phyloP scores from a whole-genome alignment of 2,113 vertebrate genomes.

The Cairina moschata region DNA sequence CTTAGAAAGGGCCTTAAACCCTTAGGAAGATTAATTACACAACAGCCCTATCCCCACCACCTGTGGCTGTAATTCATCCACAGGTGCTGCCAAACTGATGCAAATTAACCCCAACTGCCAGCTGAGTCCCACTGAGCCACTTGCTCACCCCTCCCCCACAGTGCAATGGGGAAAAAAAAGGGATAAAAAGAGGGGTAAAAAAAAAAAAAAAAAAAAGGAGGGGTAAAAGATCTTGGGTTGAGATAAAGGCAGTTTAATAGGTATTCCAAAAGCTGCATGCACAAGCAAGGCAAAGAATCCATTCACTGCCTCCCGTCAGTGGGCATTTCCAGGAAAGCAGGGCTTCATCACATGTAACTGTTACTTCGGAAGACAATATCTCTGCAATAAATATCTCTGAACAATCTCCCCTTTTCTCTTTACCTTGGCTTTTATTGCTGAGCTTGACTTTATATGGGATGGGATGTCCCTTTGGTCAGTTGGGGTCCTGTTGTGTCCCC shows the following conservation, averaged over 20 bases:
- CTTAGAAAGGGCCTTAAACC: fast-evolving
- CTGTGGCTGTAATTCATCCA: not conserved
- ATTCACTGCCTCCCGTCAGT: not conserved
- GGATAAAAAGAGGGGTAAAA: no score
- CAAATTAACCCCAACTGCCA: not conserved
- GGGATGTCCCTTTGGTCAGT: no score
- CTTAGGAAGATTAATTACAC: not conserved
- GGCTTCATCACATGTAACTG: not conserved
- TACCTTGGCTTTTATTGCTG: not conserved
- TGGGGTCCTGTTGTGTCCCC: not conserved
- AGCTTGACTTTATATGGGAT: not conserved
- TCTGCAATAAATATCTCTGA: no score
- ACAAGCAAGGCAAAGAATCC: not conserved
- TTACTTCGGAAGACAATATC: not conserved
- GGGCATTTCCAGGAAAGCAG: not conserved
- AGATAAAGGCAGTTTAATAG: not conserved
- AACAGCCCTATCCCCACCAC: not conserved
- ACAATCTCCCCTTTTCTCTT: not conserved
- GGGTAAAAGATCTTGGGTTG: not conserved
- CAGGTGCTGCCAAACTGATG: not conserved
- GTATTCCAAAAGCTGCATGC: not conserved
- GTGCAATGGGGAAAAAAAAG: not conserved
- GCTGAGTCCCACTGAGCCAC: not conserved
- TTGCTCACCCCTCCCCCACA: not conserved
- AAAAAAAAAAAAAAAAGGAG: no score